Evolutionary conservation across 2,888 invertebrate genomes (phyloP), one percentile per base, ranked within the genome.

Genomic region (Luperina testacea): DNA sequence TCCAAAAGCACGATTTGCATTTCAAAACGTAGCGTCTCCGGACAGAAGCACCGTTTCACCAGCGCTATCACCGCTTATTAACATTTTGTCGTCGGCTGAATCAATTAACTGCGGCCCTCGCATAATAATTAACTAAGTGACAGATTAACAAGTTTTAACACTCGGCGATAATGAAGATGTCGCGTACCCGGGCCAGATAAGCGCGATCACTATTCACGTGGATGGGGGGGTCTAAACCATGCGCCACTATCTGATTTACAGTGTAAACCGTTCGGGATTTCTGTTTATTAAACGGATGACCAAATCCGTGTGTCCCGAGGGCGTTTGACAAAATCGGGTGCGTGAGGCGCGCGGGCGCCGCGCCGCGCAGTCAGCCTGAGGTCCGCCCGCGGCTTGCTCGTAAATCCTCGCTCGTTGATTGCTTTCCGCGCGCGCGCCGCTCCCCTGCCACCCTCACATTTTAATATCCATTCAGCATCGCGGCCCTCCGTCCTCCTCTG

Each of bases 81-180:
- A 95, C 96, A 96, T 96, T 96, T 95, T 94, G 96, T 96, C 96
- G 95, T 94, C 94, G 93, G 90, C 92, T 89, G 96, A 94, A 95
- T 95, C 95, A 95, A 96, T 96, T 96, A 96, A 95, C 92, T 89
- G 91, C 91, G 92, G 91, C 90, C 91, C 93, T 93, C 92, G 95
- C 94, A 95, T 96, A 94, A 94, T 96, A 95, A 96, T 96, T 95
- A 96, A 95, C 93, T 89, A 91, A 93, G 93, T 95, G 96, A 95
- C 96, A 95, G 93, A 93, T 95, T 94, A 94, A 96, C 96, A 96
- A 94, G 96, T 94, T 95, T 96, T 95, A 96, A 96, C 96, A 96
- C 96, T 96, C 91, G 90, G 86, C 93, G 90, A 94, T 96, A 96
- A 96, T 96, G 96, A 96, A 96, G 96, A 95, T 93, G 96, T 96